Base-by-base conservation (phyloP, 2,797 vertebrate species). In the Siniperca scherzeri region DNA sequence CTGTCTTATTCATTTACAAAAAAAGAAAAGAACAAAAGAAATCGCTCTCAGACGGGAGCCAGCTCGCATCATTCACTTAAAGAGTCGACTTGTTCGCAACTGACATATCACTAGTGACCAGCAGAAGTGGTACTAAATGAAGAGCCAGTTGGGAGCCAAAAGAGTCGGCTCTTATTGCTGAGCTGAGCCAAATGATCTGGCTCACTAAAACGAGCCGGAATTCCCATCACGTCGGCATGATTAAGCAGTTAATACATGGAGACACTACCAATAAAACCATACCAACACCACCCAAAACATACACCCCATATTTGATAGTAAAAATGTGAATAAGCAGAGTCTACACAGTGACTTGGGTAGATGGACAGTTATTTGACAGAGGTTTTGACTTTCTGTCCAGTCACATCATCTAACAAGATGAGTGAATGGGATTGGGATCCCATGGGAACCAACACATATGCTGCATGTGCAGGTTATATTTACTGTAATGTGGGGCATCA, bases 401-500 rank as follows among this genome's bases (percentile, higher is more conserved):
- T 52, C n/a, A 62, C 2, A 55, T 46, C 60, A 27, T 70, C n/a
- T 66, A 13, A 36, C 22, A 10, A 12, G 14, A 57, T 22, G 1
- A 25, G 40, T n/a, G 38, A 1, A 50, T 6, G 27, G 11, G 53
- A 56, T 14, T 48, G 36, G 19, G 64, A 76, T 60, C 22, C 30
- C 33, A 30, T n/a, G 33, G 17, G 36, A 57, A 36, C 21, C 38
- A 66, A 27, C 74, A 61, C 52, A 40, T 13, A 40, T 5, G 25
- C 36, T 46, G 27, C 8, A 50, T 52, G 27, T 4, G 11, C 38
- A 61, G 33, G 33, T n/a, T 53, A 56, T 22, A 70, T 78, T 48
- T 21, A 74, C 38, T 56, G 10, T 68, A 33, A 70, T 25, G n/a
- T 40, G 44, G 40, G 42, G 40, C 7, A 16, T 75, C n/a, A 72